A percentile compares a stretch with the other conserved stretches of the same genome.
phyloP scores from a whole-genome alignment of 2,113 vertebrate species.

The Phyllopteryx taeniolatus region DNA sequence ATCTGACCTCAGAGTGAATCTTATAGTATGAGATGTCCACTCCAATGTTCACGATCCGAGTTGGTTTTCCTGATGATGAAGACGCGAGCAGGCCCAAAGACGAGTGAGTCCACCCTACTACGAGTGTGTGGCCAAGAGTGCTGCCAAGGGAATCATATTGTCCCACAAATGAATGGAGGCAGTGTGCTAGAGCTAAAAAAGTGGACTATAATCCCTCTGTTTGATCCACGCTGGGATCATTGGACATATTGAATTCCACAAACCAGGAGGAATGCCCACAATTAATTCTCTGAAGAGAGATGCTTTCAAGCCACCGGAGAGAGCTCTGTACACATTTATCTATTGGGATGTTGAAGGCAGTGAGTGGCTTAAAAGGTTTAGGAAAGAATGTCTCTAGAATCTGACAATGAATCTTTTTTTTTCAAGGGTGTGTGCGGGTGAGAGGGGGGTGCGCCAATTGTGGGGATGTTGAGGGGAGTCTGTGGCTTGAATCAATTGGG shows the following conservation, averaged over 20 bases:
- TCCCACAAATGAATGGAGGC: conserved; percentile 68
- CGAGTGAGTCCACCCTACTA: conserved; percentile 50
- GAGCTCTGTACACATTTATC: not conserved
- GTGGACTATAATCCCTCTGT: conserved; percentile 71
- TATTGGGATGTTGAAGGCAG: not conserved
- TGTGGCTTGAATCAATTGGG: too few relatives aligned
- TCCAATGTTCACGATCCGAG: conserved; percentile 17
- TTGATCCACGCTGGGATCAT: conserved; percentile 67
- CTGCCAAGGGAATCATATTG: conserved; percentile 60
- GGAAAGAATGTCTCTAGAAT: not conserved
- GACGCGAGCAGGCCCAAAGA: conserved; percentile 27
- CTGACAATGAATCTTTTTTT: too few relatives aligned
- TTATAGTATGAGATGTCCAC: conserved; percentile 1
- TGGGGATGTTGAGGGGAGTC: too few relatives aligned
- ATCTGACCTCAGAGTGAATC: conserved; percentile 59
- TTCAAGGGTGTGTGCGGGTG: too few relatives aligned
- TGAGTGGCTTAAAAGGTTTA: not conserved
- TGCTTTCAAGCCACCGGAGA: conserved; percentile 52
- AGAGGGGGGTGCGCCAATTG: too few relatives aligned
- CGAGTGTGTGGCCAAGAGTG: conserved; percentile 39
- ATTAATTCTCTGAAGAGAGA: conserved; percentile 73
- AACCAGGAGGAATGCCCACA: conserved; percentile 70
- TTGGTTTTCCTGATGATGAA: conserved; percentile 15
- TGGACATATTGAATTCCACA: conserved; percentile 73
- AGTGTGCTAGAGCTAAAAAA: conserved; percentile 70